Percentiles rank a stretch among this genome's conserved stretches.
phyloP scores from a whole-genome alignment of 2,797 vertebrate genomes.

The Tadarida brasiliensis region DNA sequence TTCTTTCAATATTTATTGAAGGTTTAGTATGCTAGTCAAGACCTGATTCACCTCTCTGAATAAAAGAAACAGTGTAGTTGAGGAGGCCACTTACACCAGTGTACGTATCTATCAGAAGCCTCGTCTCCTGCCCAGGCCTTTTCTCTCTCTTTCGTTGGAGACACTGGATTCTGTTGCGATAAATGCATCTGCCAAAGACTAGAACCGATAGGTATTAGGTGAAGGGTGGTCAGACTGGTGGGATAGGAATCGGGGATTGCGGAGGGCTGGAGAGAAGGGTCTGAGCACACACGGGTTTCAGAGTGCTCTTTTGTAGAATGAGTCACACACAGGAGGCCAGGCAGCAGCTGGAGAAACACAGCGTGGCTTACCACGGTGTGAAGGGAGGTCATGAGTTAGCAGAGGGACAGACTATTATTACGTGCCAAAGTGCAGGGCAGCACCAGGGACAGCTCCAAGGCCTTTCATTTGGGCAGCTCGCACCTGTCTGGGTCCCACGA shows the following conservation, averaged over 20 bases:
- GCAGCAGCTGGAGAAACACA: not conserved
- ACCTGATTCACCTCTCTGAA: not conserved
- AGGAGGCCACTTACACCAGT: not conserved
- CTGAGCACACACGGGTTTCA: not conserved
- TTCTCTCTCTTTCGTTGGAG: not conserved
- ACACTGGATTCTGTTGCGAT: not conserved
- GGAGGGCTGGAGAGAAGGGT: not conserved
- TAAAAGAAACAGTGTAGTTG: not conserved
- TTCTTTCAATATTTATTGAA: not conserved
- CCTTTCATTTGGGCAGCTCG: fast-evolving
- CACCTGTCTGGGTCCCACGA: not conserved
- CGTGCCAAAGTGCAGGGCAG: not conserved
- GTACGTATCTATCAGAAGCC: not conserved
- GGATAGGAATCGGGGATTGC: not conserved
- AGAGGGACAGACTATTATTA: not conserved
- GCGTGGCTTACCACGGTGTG: not conserved
- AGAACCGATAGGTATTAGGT: not conserved
- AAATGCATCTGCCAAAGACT: not conserved
- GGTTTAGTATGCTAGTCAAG: not conserved
- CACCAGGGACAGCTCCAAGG: not conserved
- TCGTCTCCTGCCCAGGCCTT: too few species aligned
- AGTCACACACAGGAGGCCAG: not conserved
- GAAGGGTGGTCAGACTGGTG: too few species aligned
- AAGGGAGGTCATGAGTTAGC: not conserved
- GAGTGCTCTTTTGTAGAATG: not conserved